phyloP scores from a whole-genome alignment of 2,113 vertebrate species.

The Caranx melampygus region DNA sequence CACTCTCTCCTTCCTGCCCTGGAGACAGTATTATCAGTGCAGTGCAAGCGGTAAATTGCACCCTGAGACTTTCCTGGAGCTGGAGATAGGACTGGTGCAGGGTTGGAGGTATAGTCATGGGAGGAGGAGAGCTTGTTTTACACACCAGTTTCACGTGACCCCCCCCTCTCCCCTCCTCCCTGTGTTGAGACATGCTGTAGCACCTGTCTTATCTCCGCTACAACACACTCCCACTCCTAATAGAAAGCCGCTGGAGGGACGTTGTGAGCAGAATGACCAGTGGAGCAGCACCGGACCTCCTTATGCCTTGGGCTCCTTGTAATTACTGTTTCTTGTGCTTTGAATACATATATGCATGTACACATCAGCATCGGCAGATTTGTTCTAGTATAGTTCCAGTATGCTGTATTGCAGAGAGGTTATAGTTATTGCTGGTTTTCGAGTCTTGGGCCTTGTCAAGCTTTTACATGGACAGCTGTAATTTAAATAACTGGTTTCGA shows the following conservation, averaged over 20 bases:
- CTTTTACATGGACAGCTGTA: no score
- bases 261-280: conserved; percentile 87
- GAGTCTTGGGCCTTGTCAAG: no score
- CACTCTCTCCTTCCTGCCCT: conserved; percentile 59
- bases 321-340: conserved; percentile 83
- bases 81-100: conserved; percentile 82
- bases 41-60: conserved; percentile 76
- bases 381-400: background rate
- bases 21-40: conserved; percentile 75
- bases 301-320: conserved; percentile 80
- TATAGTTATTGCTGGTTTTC: no score
- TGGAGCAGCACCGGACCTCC: conserved; percentile 74
- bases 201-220: conserved; percentile 88
- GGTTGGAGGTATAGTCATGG: conserved; percentile 38
- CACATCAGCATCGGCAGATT: conserved; percentile 11
- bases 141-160: conserved; percentile 69
- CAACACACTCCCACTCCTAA: conserved; percentile 91
- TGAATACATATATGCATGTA: conserved; percentile 57
- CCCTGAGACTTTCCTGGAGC: conserved; percentile 79
- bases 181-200: conserved; percentile 86
- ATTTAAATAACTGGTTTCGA: no score
- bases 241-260: conserved; percentile 87
- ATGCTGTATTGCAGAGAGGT: no score
- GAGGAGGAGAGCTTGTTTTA: conserved; percentile 85
- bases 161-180: conserved; percentile 77